Percentiles rank a stretch among this genome's conserved stretches.
phyloP scores from a whole-genome alignment of 2,797 vertebrate genomes.

The Clangula hyemalis region DNA sequence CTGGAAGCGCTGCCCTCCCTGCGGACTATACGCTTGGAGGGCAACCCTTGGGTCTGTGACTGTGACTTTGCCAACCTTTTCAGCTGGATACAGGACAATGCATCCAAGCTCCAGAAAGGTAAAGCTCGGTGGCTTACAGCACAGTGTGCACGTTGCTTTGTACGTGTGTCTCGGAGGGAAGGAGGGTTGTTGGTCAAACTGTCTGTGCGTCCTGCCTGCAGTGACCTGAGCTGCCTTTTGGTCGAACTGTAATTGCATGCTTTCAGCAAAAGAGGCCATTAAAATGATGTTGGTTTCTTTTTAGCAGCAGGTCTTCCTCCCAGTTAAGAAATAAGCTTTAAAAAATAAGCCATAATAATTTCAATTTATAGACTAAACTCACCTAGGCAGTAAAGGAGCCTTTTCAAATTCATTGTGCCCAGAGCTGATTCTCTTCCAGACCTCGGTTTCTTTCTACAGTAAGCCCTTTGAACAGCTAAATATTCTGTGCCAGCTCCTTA shows the following conservation, averaged over 20 bases:
- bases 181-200: background rate
- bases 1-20: constrained; percentile 91
- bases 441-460: constrained; percentile 22
- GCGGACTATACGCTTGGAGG: constrained; percentile 90
- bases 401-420: constrained; percentile 22
- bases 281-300: background rate
- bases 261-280: background rate
- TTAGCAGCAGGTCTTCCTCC: background rate
- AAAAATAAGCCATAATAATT: constrained; percentile 9
- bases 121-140: constrained; percentile 41
- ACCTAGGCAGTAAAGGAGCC: background rate
- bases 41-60: constrained; percentile 97
- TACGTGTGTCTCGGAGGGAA: background rate
- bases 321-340: background rate
- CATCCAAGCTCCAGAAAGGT: constrained; percentile 94
- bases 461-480: constrained; percentile 5
- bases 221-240: background rate
- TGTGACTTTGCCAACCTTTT: constrained; percentile 96
- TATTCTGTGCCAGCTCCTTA: background rate
- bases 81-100: constrained; percentile 92
- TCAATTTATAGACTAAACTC: background rate
- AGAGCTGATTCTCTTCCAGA: constrained; percentile 21
- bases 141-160: background rate
- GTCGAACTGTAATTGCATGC: background rate
- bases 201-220: constrained; percentile 19